Conservation (phyloP, 2,113 vertebrate genomes). For the Chrysemys picta region DNA sequence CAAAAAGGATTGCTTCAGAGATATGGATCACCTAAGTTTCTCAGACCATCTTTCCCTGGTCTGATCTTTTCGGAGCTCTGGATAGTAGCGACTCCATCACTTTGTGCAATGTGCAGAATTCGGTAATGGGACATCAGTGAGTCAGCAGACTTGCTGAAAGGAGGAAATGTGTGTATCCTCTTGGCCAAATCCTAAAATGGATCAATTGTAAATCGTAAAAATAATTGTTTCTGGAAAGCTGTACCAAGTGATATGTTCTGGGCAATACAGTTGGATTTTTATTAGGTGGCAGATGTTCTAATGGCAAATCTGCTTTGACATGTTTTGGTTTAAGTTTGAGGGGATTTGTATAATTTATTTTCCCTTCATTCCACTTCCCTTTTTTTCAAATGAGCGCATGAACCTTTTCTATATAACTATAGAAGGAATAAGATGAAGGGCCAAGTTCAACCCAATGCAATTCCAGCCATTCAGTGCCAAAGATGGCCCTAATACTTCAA, state of each 20-base stretch:
- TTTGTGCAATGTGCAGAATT: rapidly evolving
- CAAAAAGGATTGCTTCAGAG: conserved; percentile 38
- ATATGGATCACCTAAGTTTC: conserved; percentile 9
- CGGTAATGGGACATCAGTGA: not conserved
- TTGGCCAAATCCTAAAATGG: rapidly evolving
- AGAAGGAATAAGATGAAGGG: not conserved
- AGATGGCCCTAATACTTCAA: not conserved
- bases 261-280: not conserved
- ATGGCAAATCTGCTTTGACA: not conserved
- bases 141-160: rapidly evolving
- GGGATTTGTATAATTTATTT: conserved; percentile 3
- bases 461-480: not conserved
- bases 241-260: not conserved
- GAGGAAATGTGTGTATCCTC: not conserved
- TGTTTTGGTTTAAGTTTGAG: not conserved
- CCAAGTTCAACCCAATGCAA: not conserved
- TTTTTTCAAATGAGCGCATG: not conserved
- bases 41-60: not conserved
- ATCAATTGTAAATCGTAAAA: not conserved
- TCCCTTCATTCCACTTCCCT: not conserved
- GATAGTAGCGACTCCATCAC: not conserved
- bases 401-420: not conserved
- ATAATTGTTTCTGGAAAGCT: not conserved
- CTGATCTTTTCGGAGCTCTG: not conserved
- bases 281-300: not conserved